These are phyloP conservation scores for Scomber scombrus DNA, from an alignment of 2,113 vertebrate genomes.

Conservation along the genomic window DNA sequence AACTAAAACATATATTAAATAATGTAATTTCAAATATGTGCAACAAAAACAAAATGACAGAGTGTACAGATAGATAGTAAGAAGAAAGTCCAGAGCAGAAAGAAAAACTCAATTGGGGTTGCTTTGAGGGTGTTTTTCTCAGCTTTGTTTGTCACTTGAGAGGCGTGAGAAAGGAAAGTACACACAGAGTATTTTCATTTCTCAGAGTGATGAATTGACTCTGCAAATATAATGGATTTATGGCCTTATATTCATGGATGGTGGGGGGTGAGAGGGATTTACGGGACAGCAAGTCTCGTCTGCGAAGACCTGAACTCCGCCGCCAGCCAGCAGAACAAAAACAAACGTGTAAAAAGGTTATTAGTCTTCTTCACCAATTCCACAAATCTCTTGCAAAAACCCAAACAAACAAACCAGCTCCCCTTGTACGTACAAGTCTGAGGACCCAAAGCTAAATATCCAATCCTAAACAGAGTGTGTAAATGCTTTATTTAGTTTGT, in stretches of 20 bases:
- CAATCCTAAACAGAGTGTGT: slow-evolving; percentile 57
- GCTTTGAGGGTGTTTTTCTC: slow-evolving; percentile 12
- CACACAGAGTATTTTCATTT: slow-evolving; percentile 58
- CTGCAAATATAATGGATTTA: slow-evolving; percentile 39
- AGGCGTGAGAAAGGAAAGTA: slow-evolving; percentile 62
- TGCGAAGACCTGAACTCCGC: slow-evolving; percentile 30
- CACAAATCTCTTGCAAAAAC: slow-evolving; percentile 68
- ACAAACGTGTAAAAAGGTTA: slow-evolving; percentile 77
- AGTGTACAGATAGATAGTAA: slow-evolving; percentile 54
- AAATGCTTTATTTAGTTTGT: slow-evolving; percentile 82
- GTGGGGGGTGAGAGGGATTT: slow-evolving; percentile 14
- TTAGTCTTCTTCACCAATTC: slow-evolving; percentile 67
- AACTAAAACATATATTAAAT: slow-evolving; percentile 75
- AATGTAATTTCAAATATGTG: slow-evolving; percentile 70
- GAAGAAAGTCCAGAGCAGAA: slow-evolving; percentile 38
- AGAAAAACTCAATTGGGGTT: not conserved
- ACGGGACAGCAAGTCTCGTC: slow-evolving; percentile 35
- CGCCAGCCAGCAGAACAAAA: slow-evolving; percentile 60
- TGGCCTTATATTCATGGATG: not conserved
- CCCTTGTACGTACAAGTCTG: slow-evolving; percentile 61
- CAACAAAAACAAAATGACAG: slow-evolving; percentile 71
- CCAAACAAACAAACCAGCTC: slow-evolving; percentile 75
- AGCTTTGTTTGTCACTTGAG: slow-evolving; percentile 55
- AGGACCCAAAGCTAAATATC: slow-evolving; percentile 76
- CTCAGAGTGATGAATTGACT: slow-evolving; percentile 65